A percentile compares a stretch with the other conserved stretches of the same genome.
Conservation (phyloP, 2,797 vertebrate species). For the Lateolabrax maculatus region DNA sequence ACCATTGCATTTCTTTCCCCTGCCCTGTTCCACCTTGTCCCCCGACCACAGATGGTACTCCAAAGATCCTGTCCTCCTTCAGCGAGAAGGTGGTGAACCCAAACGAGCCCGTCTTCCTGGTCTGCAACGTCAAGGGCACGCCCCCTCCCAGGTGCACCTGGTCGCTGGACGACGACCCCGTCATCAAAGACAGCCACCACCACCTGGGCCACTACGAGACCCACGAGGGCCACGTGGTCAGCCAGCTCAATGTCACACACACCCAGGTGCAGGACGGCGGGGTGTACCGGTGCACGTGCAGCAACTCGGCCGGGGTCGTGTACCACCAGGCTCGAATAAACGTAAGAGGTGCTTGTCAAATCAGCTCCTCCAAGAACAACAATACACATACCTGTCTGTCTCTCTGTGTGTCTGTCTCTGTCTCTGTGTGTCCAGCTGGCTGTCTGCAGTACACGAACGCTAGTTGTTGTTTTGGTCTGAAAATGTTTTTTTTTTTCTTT, state of each 20-base stretch:
- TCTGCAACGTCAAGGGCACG: conserved; percentile 97
- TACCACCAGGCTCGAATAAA: conserved; percentile 99
- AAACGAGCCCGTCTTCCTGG: conserved; percentile 94
- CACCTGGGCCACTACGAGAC: conserved; percentile 96
- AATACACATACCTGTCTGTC: conserved; percentile 83
- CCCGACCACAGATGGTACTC: conserved; percentile 92
- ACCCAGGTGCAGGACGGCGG: conserved; percentile 97
- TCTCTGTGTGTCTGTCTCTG: conserved; percentile 64
- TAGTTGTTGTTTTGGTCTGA: conserved; percentile 32
- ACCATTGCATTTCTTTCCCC: conserved; percentile 2
- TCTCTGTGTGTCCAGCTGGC: conserved; percentile 42
- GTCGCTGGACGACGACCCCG: conserved; percentile 97
- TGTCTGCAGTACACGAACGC: conserved; percentile 21
- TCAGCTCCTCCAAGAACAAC: conserved; percentile 97
- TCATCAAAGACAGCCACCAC: conserved; percentile 95
- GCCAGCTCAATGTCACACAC: conserved; percentile 97
- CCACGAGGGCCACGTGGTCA: conserved; percentile 95
- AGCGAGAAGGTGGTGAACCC: conserved; percentile 98
- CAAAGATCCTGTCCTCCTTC: conserved; percentile 98
- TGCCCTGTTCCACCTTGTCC: conserved; percentile 28
- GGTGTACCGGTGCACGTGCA: conserved; percentile 97
- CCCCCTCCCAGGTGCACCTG: conserved; percentile 94
- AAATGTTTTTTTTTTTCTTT: not conserved
- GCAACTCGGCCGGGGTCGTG: conserved; percentile 98
- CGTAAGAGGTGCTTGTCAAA: conserved; percentile 99